Percentiles rank a stretch among this genome's conserved stretches.
These are phyloP conservation scores for Megalopta genalis DNA, from an alignment of 1,140 invertebrate species.

Conservation along the genomic window DNA sequence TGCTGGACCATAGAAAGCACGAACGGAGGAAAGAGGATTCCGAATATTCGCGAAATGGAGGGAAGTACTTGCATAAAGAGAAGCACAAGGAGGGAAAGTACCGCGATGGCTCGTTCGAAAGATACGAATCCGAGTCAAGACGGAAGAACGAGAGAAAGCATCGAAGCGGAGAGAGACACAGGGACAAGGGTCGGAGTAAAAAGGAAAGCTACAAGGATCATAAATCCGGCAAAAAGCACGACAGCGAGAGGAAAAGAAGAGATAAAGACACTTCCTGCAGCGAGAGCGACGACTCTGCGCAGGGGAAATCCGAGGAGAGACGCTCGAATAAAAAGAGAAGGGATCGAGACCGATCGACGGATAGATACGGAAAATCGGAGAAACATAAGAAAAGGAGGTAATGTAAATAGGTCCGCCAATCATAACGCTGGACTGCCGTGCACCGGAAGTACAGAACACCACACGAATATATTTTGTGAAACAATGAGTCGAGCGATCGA, in stretches of 20 bases:
- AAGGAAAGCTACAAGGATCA: constrained; percentile 33
- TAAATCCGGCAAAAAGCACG: constrained; percentile 37
- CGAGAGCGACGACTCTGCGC: constrained; percentile 12
- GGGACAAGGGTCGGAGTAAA: constrained; percentile 58
- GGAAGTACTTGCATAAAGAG: constrained; percentile 13
- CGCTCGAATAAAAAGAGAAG: constrained; percentile 33
- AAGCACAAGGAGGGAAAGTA: constrained; percentile 15
- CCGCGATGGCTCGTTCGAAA: neutral
- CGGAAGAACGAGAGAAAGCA: constrained; percentile 28
- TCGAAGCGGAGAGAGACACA: constrained; percentile 58
- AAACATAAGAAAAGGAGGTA: constrained; percentile 28
- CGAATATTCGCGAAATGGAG: neutral
- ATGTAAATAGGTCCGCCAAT: neutral
- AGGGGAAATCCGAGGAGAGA: constrained; percentile 16
- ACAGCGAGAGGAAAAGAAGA: constrained; percentile 22
- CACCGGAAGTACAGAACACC: neutral
- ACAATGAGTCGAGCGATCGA: neutral
- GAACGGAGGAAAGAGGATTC: constrained; percentile 9
- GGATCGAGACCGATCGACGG: constrained; percentile 43
- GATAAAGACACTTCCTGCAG: constrained; percentile 14
- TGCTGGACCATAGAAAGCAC: constrained; percentile 44
- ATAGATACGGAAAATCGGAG: constrained; percentile 23
- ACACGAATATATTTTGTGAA: constrained; percentile 27
- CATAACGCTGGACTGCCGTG: no score
- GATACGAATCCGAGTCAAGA: constrained; percentile 1